A percentile compares a stretch with the other conserved stretches of the same genome.
Conservation (phyloP, 2,113 vertebrate species). For the Sylvietta virens region DNA sequence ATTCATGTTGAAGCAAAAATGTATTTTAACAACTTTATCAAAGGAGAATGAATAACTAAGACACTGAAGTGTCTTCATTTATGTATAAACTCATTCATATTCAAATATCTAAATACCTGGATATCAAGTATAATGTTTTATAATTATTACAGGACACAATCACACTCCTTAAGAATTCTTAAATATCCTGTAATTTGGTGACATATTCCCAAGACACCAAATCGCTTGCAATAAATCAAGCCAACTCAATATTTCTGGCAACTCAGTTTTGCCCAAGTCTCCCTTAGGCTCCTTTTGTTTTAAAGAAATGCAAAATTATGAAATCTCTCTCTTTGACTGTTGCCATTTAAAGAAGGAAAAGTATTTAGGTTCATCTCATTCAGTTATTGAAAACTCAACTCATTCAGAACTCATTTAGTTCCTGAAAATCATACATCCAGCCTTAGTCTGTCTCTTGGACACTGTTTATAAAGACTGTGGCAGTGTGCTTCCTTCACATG, state of each 20-base stretch:
- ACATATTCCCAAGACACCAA: background rate
- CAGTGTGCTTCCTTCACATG: no score
- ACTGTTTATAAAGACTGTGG: background rate
- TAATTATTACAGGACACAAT: background rate
- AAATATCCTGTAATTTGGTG: background rate
- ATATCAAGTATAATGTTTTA: background rate
- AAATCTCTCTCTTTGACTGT: background rate
- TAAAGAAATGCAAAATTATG: background rate
- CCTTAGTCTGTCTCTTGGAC: background rate
- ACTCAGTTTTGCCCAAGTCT: background rate
- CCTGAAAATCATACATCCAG: background rate
- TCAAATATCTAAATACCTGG: background rate
- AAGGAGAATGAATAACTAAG: background rate
- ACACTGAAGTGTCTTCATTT: background rate
- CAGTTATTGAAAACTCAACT: no score
- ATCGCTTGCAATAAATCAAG: background rate
- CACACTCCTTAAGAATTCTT: background rate
- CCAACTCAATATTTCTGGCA: background rate
- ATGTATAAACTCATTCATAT: background rate
- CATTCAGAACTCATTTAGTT: no score
- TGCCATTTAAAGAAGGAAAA: background rate
- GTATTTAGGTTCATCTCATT: background rate
- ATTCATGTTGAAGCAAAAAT: background rate
- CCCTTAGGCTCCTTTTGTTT: background rate
- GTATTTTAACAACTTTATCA: background rate